Evolutionary conservation across 2,888 invertebrate species (phyloP), one percentile per base, ranked within the genome.

Genomic region (Syritta pipiens): DNA sequence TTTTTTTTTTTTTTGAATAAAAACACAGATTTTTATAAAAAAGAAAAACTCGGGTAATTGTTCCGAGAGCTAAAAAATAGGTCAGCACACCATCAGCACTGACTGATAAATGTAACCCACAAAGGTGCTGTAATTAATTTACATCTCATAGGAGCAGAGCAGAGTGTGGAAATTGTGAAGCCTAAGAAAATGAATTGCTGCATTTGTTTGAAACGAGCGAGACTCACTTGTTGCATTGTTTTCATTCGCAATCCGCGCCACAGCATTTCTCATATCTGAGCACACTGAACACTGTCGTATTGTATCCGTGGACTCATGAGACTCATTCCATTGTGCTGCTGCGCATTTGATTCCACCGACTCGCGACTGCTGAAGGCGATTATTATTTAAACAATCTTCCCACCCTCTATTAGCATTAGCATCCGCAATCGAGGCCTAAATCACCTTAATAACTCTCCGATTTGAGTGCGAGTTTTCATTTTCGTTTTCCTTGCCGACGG

Each of bases 191-290:
- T 62, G 51, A 55, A 74, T 60, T 60, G 32, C 24, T 55, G 42
- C 26, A 44, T 60, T 37, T 51, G 28, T 44, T 51, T n/a, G 44
- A 46, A 57, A 49, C 48, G 42, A n/a, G n/a, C n/a, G n/a, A 62
- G 60, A 49, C 55, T 74, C 79, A 79, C 79, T 79, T 79, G 79
- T 79, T 79, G 79, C 74, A 68, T 74, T 74, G 79, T 79, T 72
- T n/a, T 48, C 46, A 20, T 46, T 65, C 5, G 24, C 44, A 51
- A 60, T 60, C 40, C 48, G 30, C 40, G 60, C 37, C 30, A 30
- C 42, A 44, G 55, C 57, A 74, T 77, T 59, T 65, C 55, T 24
- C 71, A 65, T 57, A 60, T 51, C 30, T 19, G 12, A 26, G 48
- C 44, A 51, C 22, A 10, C 19, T 55, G 24, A 28, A 28, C 24